These are phyloP conservation scores for Acanthis flammea DNA, from an alignment of 2,797 vertebrate genomes.

Conservation along the genomic window DNA sequence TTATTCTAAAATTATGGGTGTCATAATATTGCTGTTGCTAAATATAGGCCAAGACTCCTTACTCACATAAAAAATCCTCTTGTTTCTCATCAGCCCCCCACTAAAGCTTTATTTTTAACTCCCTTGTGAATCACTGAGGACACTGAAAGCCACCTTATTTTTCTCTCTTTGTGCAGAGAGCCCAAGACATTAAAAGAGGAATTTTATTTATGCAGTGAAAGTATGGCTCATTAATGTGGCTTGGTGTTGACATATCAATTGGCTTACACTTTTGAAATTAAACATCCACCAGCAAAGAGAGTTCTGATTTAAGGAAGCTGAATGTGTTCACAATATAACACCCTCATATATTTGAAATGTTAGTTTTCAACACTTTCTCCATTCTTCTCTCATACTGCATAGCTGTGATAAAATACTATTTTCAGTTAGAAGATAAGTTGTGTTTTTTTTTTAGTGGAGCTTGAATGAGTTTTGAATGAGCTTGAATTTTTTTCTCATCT, in stretches of 20 bases:
- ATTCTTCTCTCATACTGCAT: background rate
- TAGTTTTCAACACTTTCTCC: background rate
- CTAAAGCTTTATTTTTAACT: background rate
- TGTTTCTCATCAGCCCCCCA: background rate
- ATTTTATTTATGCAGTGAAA: slow-evolving; percentile 35
- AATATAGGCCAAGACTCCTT: background rate
- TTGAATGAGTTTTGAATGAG: background rate
- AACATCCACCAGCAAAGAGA: background rate
- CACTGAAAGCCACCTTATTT: slow-evolving; percentile 12
- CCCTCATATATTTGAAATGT: background rate
- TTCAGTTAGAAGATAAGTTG: background rate
- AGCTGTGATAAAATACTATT: background rate
- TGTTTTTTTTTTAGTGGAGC: background rate
- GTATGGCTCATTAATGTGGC: slow-evolving; percentile 26
- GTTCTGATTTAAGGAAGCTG: background rate
- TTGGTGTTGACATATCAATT: slow-evolving; percentile 11
- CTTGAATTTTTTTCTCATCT: background rate
- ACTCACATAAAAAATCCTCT: background rate
- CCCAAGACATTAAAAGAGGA: background rate
- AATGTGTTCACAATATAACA: background rate
- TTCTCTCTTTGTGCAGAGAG: background rate
- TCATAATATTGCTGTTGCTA: background rate
- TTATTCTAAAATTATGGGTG: background rate
- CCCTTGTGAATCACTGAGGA: background rate
- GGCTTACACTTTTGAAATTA: slow-evolving; percentile 1